Evolutionary conservation across 2,888 invertebrate genomes (phyloP).

Genomic region (Himalopsyche anomala): DNA sequence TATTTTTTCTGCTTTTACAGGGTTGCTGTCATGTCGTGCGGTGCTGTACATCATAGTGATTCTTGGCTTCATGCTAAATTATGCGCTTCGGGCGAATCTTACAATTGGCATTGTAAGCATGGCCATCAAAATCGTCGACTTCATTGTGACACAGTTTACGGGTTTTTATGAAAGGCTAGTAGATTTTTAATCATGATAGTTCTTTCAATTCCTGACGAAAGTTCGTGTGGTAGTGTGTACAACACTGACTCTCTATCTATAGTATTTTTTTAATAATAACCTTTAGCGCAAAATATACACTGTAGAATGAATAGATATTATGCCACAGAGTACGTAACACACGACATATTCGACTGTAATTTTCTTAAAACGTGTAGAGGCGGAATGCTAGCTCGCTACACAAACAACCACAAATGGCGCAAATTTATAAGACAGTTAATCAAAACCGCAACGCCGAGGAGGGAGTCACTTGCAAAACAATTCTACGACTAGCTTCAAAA

Average conservation of each 20-base stretch:
- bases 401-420: slow-evolving; percentile 11
- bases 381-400: background rate
- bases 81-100: slow-evolving; percentile 90
- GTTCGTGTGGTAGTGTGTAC: too few species aligned
- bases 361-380: background rate
- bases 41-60: slow-evolving; percentile 90
- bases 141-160: too few species aligned
- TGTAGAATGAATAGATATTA: too few species aligned
- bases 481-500: background rate
- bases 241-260: too few species aligned
- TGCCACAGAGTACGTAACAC: too few species aligned
- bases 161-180: too few species aligned
- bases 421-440: slow-evolving; percentile 31
- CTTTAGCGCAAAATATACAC: too few species aligned
- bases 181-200: too few species aligned
- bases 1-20: slow-evolving; percentile 72
- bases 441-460: background rate
- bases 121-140: too few species aligned
- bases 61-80: slow-evolving; percentile 92
- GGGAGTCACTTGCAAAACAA: slow-evolving; percentile 33
- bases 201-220: too few species aligned
- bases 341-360: too few species aligned
- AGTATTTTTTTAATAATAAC: too few species aligned
- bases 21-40: slow-evolving; percentile 86
- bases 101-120: slow-evolving; percentile 92